phyloP scores from a whole-genome alignment of 2,888 invertebrate species.

The Julus scanicus region DNA sequence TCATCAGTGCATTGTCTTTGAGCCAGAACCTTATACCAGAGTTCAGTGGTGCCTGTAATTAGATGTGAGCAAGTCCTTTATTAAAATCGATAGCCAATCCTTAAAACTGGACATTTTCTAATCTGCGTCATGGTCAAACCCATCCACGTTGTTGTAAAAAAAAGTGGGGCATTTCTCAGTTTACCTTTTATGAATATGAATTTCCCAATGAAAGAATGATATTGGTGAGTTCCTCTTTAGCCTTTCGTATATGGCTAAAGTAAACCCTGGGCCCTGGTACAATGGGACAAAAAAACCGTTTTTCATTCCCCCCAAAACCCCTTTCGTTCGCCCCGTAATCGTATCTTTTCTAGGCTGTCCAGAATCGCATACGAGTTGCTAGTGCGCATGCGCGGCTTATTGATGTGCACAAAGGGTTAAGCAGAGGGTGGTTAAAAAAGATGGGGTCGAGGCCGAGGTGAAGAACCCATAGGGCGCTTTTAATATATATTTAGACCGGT shows the following conservation, averaged over 20 bases:
- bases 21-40: no score
- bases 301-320: background rate
- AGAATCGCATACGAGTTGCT: background rate
- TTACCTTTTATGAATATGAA: background rate
- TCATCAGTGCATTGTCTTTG: no score
- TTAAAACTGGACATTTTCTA: background rate
- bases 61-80: background rate
- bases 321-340: constrained; percentile 19
- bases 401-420: constrained; percentile 11
- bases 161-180: background rate
- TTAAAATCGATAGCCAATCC: background rate
- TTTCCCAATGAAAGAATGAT: background rate
- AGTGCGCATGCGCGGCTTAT: background rate
- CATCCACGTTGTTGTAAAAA: background rate
- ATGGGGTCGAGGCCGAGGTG: constrained; percentile 9
- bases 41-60: background rate
- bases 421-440: constrained; percentile 4
- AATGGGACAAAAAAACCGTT: background rate
- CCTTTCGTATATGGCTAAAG: background rate
- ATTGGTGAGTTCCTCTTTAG: constrained; percentile 2
- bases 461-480: constrained; percentile 19
- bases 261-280: background rate
- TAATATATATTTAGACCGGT: constrained; percentile 19
- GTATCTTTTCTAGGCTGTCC: constrained; percentile 19
- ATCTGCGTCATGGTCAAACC: no score